Evolutionary conservation across 1,140 invertebrate genomes (phyloP).

Genomic region (Chionoecetes opilio): DNA sequence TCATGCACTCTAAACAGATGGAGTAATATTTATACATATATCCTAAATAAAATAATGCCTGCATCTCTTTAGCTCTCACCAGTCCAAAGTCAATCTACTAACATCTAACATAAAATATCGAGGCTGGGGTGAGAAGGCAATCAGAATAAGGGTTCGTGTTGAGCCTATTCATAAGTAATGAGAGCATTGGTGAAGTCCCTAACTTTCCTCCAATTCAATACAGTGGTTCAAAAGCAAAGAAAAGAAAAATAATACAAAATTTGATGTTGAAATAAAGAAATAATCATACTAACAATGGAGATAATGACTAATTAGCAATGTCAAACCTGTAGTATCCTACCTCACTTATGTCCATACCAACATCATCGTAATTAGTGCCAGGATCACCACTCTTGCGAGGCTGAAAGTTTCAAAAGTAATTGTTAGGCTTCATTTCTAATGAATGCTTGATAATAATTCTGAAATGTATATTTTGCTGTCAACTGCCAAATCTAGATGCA

Average conservation of each 20-base stretch:
- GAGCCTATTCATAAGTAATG: slow-evolving; percentile 55
- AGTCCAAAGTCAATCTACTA: slow-evolving; percentile 23
- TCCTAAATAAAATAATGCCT: slow-evolving; percentile 60
- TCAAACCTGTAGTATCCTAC: slow-evolving; percentile 81
- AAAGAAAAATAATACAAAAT: slow-evolving; percentile 72
- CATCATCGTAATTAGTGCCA: slow-evolving; percentile 82
- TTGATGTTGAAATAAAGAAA: slow-evolving; percentile 65
- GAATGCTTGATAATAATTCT: no score
- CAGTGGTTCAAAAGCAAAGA: slow-evolving; percentile 72
- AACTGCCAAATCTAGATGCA: no score
- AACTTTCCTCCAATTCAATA: slow-evolving; percentile 63
- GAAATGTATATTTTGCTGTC: no score
- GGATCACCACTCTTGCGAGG: slow-evolving; percentile 77
- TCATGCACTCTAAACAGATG: slow-evolving; percentile 70
- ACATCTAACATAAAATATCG: slow-evolving; percentile 53
- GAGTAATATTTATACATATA: slow-evolving; percentile 63
- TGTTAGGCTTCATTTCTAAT: neutral
- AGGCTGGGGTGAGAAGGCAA: slow-evolving; percentile 55
- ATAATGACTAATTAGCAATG: slow-evolving; percentile 35
- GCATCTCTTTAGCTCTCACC: slow-evolving; percentile 56
- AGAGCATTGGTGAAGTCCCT: slow-evolving; percentile 54
- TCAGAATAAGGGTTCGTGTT: slow-evolving; percentile 53
- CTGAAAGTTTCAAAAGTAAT: slow-evolving; percentile 22
- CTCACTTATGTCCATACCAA: slow-evolving; percentile 82
- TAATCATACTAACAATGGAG: slow-evolving; percentile 52